Percentiles rank a stretch among this genome's conserved stretches.
Conservation (phyloP, 1,140 invertebrate genomes). For the Drosophila gunungcola region DNA sequence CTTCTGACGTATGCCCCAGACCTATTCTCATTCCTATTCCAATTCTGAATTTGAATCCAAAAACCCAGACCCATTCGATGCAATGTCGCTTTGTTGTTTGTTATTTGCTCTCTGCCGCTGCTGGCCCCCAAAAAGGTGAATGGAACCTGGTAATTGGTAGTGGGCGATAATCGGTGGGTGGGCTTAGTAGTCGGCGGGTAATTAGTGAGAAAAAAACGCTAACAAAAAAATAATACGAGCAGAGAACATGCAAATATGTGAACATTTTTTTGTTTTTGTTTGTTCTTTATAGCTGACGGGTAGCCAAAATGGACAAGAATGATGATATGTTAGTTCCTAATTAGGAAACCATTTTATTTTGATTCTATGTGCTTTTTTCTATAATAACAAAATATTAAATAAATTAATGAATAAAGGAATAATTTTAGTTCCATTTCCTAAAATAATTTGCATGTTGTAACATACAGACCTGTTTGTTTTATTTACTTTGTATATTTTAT, state of each 20-base stretch:
- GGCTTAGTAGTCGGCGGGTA: slow-evolving; percentile 38
- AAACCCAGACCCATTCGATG: slow-evolving; percentile 31
- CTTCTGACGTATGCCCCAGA: slow-evolving; percentile 61
- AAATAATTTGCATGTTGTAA: no score
- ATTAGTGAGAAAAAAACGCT: slow-evolving; percentile 31
- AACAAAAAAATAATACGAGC: slow-evolving; percentile 6
- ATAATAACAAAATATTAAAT: no score
- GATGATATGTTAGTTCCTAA: background rate
- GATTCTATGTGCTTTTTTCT: no score
- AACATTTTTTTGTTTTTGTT: slow-evolving; percentile 7
- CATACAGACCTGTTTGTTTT: no score
- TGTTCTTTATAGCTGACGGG: slow-evolving; percentile 11
- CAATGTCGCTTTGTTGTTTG: slow-evolving; percentile 51
- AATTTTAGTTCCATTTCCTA: no score
- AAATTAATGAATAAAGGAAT: no score
- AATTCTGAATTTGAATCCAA: slow-evolving; percentile 13
- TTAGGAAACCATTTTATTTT: background rate
- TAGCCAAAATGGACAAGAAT: slow-evolving; percentile 19
- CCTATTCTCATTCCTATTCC: slow-evolving; percentile 22
- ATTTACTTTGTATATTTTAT: no score
- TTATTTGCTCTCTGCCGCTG: slow-evolving; percentile 27
- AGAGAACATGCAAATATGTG: slow-evolving; percentile 30
- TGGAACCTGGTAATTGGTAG: slow-evolving; percentile 61
- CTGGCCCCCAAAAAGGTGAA: slow-evolving; percentile 52
- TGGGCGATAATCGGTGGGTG: slow-evolving; percentile 25